A percentile compares a stretch with the other conserved stretches of the same genome.
phyloP scores from a whole-genome alignment of 2,888 invertebrate genomes.

The Apotomis capreana region DNA sequence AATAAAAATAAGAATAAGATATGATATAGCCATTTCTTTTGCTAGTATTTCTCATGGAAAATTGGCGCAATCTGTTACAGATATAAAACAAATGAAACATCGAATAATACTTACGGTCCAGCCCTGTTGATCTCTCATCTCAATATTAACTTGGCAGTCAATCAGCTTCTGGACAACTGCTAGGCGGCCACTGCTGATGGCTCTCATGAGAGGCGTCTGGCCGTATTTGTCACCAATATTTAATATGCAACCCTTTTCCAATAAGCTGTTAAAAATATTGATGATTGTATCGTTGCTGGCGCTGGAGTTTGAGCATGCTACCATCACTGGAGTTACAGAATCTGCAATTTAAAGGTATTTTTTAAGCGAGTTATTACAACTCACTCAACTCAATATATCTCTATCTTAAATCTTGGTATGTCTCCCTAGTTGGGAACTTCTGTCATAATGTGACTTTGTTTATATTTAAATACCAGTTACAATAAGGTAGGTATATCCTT shows the following conservation, averaged over 20 bases:
- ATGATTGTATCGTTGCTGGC: constrained; percentile 69
- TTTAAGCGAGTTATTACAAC: neutral
- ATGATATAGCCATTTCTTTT: too few species aligned
- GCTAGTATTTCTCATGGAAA: too few species aligned
- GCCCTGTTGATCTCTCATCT: constrained; percentile 84
- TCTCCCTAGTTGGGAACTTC: too few species aligned
- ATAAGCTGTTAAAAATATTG: constrained; percentile 76
- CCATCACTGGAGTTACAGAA: constrained; percentile 85
- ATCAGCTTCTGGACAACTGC: constrained; percentile 81
- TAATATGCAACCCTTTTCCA: constrained; percentile 79
- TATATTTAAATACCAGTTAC: too few species aligned
- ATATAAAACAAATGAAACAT: too few species aligned
- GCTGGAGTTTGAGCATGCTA: constrained; percentile 84
- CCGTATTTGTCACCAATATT: constrained; percentile 83
- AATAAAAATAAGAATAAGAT: too few species aligned
- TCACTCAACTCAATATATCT: too few species aligned
- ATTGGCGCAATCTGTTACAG: too few species aligned
- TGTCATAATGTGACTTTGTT: too few species aligned
- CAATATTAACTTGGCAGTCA: constrained; percentile 78
- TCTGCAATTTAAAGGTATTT: constrained; percentile 70
- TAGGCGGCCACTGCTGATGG: constrained; percentile 80
- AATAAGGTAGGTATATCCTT: too few species aligned
- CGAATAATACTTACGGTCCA: constrained; percentile 80
- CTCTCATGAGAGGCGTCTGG: constrained; percentile 86
- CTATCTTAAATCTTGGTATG: too few species aligned